Evolutionary conservation across 2,797 vertebrate genomes (phyloP), one percentile per base, ranked within the genome.

Genomic region (Sebastes wilsoni): DNA sequence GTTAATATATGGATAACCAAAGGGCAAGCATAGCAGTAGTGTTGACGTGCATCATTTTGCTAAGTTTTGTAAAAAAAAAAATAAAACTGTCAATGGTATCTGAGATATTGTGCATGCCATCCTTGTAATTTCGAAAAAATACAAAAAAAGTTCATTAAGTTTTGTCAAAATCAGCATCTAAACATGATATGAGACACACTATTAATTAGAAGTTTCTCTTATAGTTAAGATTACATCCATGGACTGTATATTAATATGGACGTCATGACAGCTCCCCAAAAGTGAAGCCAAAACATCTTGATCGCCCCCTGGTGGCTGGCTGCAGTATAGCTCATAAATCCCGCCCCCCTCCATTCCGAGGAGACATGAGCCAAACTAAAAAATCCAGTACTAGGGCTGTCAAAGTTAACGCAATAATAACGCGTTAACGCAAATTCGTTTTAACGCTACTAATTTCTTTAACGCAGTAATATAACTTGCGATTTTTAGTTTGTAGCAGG

Each of bases 171-270:
- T 81, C 64, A 22, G 38, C 71, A 86, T 85, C 73, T 77, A 80
- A 87, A 76, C 68, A n/a, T 20, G 64, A 80, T 72, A 82, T 77
- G 58, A 81, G 52, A 74, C 64, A 42, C 30, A 13, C 58, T 54
- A 68, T 84, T 87, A 85, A 81, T 84, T 81, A 72, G 14, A 67
- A 42, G 61, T 82, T 78, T 77, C 27, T 89, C 68, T 79, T n/a
- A 52, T 52, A 52, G 46, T 52, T 52, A 52, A 52, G 46, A 8
- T 52, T n/a, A n/a, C 46, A n/a, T 52, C 46, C 46, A 52, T 52
- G 8, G 18, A 20, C 46, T 18, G 8, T n/a, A n/a, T 18, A n/a
- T n/a, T 20, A 20, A 52, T 2, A n/a, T 52, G 18, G 46, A 52
- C 46, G 4, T 2, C 18, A n/a, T 52, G 46, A 52, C 18, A 20